Conservation (phyloP, 2,113 vertebrate species). For the chimpanzee (Pan troglodytes) region NHGRI_mPanTro3-v2.1_pri NC_072413.2:86176501-86177000, state of each 20-base stretch:
- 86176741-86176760: not conserved
- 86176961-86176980: not conserved
- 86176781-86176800: not conserved
- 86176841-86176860: not conserved
- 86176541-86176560: not conserved
- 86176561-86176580: not conserved
- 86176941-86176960: not conserved
- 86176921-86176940: not conserved
- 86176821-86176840: not conserved
- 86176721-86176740: not conserved
- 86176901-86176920: not conserved
- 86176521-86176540: not conserved
- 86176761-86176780: not conserved
- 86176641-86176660: no score
- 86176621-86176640: not conserved
- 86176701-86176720: not conserved
- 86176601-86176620: not conserved
- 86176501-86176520: not conserved
- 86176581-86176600: not conserved
- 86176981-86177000: not conserved
- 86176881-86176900: not conserved
- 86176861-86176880: not conserved
- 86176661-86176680: not conserved
- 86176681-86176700: not conserved
- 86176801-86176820: not conserved